Conservation (phyloP, 2,797 vertebrate species). For the Eremophila alpestris region DNA sequence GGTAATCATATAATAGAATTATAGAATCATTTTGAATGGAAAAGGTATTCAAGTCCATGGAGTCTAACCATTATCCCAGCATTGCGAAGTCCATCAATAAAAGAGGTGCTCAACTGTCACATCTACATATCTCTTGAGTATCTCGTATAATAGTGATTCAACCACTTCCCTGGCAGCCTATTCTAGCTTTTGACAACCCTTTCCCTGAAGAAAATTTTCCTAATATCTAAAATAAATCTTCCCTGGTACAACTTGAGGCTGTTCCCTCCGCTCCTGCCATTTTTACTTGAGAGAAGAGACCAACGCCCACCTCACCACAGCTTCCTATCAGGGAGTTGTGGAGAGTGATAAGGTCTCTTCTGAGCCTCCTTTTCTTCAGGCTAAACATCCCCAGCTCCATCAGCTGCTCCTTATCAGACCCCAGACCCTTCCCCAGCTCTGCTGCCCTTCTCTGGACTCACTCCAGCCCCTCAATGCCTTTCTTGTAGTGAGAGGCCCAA, state of each 20-base stretch:
- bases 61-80: not conserved
- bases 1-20: not conserved
- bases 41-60: not conserved
- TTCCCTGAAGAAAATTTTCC: not conserved
- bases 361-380: not conserved
- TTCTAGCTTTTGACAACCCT: not conserved
- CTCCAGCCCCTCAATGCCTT: not conserved
- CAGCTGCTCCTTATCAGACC: not conserved
- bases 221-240: not conserved
- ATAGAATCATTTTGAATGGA: not conserved
- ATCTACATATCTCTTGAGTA: not conserved
- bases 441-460: fast-evolving
- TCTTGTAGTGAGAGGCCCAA: fast-evolving
- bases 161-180: not conserved
- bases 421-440: not conserved
- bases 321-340: not conserved
- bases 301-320: fast-evolving
- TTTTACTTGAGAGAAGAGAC: not conserved
- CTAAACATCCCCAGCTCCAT: not conserved
- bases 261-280: not conserved
- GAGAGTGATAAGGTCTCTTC: not conserved
- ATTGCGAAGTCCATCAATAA: not conserved
- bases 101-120: not conserved
- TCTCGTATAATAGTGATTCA: not conserved
- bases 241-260: not conserved